Evolutionary conservation across 2,113 vertebrate genomes (phyloP).

Genomic region (Pterocles burchelli): DNA sequence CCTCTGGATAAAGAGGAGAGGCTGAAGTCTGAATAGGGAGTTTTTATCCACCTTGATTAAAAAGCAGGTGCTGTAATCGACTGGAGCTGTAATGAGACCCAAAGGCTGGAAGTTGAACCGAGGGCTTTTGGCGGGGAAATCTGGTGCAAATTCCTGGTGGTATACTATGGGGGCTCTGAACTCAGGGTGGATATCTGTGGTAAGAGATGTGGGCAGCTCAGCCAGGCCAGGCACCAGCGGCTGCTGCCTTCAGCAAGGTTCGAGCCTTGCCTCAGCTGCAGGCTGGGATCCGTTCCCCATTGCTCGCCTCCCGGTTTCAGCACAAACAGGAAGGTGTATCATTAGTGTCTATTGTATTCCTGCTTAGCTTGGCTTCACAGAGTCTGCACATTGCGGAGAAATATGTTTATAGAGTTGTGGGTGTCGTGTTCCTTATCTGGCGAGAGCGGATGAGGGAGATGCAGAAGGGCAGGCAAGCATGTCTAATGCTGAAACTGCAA

Average conservation of each 20-base stretch:
- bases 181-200: not conserved
- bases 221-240: not conserved
- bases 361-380: not conserved
- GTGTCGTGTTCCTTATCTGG: not conserved
- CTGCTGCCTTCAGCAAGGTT: not conserved
- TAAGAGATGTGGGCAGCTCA: not conserved
- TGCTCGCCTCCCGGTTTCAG: rapidly evolving
- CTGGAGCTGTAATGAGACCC: not conserved
- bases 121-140: not conserved
- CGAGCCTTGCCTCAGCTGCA: not conserved
- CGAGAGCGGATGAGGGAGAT: not conserved
- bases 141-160: not conserved
- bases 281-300: not conserved
- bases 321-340: not conserved
- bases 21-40: not conserved
- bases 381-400: not conserved
- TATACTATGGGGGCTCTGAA: not conserved
- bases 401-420: not conserved
- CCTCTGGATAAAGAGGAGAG: not conserved
- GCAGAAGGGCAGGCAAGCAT: not conserved
- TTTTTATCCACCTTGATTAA: not conserved
- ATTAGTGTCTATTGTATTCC: not conserved
- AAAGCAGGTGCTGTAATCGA: not conserved
- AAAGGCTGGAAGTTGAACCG: not conserved
- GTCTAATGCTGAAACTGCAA: not conserved